Base-by-base conservation (phyloP, 1,140 invertebrate species). In the Sycophila sp. region DNA sequence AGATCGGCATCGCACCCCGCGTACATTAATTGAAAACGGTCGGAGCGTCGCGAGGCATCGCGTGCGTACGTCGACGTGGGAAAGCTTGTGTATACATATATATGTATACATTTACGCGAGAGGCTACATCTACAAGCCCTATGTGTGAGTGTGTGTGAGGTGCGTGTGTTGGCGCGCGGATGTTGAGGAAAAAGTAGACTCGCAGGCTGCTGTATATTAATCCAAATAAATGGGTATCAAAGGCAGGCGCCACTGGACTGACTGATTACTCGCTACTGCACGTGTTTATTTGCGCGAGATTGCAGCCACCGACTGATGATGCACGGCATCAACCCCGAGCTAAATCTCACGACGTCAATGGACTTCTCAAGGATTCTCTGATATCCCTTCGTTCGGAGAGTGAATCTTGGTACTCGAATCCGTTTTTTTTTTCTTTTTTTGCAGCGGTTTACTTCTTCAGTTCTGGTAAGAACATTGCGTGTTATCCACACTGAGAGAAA, bases 21-120 rank as follows among this genome's bases (percentile, higher is more conserved):
- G n/a, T 51, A 24, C 72, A 77, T 80, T 81, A 81, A 82, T 81
- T 80, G 76, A 82, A 80, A 78, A 74, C 72, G 42, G 63, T 47
- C 53, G 38, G n/a, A n/a, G 30, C 58, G 30, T 15, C 24, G 24
- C 38, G 8, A 19, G n/a, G n/a, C 13, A 17, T 13, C 3, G 15
- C 4, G 42, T 17, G n/a, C 22, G 15, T 10, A 36, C 8, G 17
- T 24, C 7, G 5, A 30, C 3, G 28, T 24, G 28, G 13, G 5
- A 30, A n/a, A 28, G 4, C 11, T 17, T 45, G 19, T 7, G 10
- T 45, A 45, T 45, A 45, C 17, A 8, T 45, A 45, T 45, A 45
- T 15, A 45, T 4, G n/a, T n/a, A n/a, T n/a, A n/a, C n/a, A n/a
- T 19, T 4, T 19, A 19, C 17, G n/a, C 7, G 0, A 7, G 40